Base-by-base conservation (phyloP, 2,113 vertebrate species). In the Anarhynchus alexandrinus region DNA sequence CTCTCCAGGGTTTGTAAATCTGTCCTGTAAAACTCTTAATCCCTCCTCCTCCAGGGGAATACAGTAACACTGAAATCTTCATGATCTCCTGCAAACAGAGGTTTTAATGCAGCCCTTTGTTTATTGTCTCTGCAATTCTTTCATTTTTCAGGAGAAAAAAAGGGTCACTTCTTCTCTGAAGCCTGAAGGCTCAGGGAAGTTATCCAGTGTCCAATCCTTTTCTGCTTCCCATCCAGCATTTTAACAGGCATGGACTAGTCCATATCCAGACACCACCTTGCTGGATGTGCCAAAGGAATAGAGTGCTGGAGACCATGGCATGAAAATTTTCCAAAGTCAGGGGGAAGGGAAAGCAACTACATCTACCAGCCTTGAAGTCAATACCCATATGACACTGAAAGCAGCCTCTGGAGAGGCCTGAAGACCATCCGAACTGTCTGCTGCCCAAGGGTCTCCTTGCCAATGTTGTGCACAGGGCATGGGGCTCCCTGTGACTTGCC, bases 101-200 rank as follows among this genome's bases (percentile, higher is more conserved):
- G 47, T 85, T 96, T 96, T 95, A 96, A 94, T 88, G 32, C 19
- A 71, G 42, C 51, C 62, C 64, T 95, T 92, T 95, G 91, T 97
- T 91, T 94, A 83, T 91, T 91, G 82, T 96, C 34, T 91, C 55
- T 77, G 67, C 21, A 88, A 59, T 73, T 87, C 58, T 76, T 82
- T 86, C 23, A 65, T 67, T 71, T 82, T 82, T 79, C 17, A 59
- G 34, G 32, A 72, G 45, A 70, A 79, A 78, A 79, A 22, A 43
- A 11, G 18, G 65, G 59, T 89, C 71, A 90, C 67, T 82, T 95
- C 72, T 86, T 30, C 54, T 79, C 32, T 52, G 32, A n/a, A 95
- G 91, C 94, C 96, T 82, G 71, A 61, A 94, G 90, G 82, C 82
- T 94, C 4, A 0, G 65, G 54, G 85, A 93, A 91, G 70, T 79